A percentile compares a stretch with the other conserved stretches of the same genome.
phyloP scores from a whole-genome alignment of 2,797 vertebrate species.

The Odontamblyopus lacepedii region DNA sequence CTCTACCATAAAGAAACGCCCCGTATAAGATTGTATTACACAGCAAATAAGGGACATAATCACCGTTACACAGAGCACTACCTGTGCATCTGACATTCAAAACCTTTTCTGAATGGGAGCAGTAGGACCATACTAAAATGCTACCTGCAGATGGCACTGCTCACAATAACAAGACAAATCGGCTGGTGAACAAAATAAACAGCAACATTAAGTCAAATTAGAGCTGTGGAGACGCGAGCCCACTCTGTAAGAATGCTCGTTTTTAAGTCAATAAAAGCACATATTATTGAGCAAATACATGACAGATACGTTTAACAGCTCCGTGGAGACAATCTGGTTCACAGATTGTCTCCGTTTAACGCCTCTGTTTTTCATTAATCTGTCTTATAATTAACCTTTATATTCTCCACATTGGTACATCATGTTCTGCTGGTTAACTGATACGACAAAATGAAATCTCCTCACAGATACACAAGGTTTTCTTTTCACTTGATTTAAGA shows the following conservation, averaged over 20 bases:
- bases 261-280: too few relatives aligned
- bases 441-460: neutral
- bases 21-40: neutral
- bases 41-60: neutral
- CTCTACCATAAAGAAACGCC: too few relatives aligned
- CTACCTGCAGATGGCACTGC: constrained; percentile 57
- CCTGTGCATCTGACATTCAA: neutral
- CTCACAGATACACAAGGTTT: neutral
- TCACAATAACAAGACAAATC: constrained; percentile 15
- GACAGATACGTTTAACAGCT: too few relatives aligned
- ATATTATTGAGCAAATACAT: too few relatives aligned
- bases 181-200: neutral
- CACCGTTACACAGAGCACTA: neutral
- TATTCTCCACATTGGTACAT: neutral
- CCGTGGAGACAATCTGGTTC: too few relatives aligned
- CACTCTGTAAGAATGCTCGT: too few relatives aligned
- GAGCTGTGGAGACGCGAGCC: too few relatives aligned
- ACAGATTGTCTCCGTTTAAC: too few relatives aligned
- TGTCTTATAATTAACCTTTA: neutral
- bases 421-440: too few relatives aligned
- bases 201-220: neutral
- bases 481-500: neutral
- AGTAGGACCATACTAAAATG: neutral
- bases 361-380: too few relatives aligned
- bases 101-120: too few relatives aligned